Base-by-base conservation (phyloP, 2,888 invertebrate species). In the Ypsolopha scabrella region DNA sequence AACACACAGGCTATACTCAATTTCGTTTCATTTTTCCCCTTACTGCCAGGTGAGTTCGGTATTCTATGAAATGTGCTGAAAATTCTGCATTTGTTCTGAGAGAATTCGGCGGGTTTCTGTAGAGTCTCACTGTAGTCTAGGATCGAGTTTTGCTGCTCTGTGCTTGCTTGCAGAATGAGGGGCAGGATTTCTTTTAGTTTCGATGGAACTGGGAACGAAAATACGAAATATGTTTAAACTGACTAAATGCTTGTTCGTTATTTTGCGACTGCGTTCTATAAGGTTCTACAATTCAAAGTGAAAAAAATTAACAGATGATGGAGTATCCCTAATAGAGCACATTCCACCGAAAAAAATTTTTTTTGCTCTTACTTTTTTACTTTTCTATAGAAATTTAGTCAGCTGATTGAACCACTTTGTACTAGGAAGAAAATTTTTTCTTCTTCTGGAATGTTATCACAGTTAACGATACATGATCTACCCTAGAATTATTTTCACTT, bases 81-180 rank as follows among this genome's bases (percentile, higher is more conserved):
- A 2, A 81, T 69, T 7, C 70, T 58, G 51, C 76, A 80, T 39
- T 73, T 73, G 55, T 66, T 68, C 46, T 67, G 70, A 0, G 71
- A 61, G 0, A 62, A 52, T 9, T 75, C 74, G 0, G 66, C 58
- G 4, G 64, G 64, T 33, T 66, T 66, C 44, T 71, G 72, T 0
- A 85, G 61, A 51, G 79, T 81, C 52, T 82, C 80, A 2, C 75
- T 81, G 57, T 70, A 72, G 8, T 79, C 76, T 35, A 81, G 53
- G 49, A 81, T 57, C 0, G 70, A 72, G 51, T 64, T 60, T 34
- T 73, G 70, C 10, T 70, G 63, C 6, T 56, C 54, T 1, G 67
- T 24, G 24, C 24, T 62, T 0, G 69, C 61, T 50, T 78, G 71
- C 8, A 80, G 55, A 37, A 80, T 65, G 1, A 67, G 53, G 0